These are phyloP conservation scores for Trichoplusia ni DNA, from an alignment of 1,140 invertebrate species.

Conservation along the genomic window DNA sequence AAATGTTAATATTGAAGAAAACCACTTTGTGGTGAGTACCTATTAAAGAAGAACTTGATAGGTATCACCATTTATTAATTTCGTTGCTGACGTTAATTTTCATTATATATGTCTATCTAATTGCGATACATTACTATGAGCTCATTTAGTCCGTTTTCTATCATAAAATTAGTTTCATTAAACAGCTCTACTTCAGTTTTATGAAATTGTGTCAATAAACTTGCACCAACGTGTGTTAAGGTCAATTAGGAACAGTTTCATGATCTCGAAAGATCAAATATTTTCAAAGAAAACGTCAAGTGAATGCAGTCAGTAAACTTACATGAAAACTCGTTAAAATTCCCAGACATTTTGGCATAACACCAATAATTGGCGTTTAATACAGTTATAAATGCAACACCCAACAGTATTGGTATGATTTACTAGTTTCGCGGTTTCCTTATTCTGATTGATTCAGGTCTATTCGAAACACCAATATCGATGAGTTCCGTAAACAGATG, in stretches of 20 bases:
- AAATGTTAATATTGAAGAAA: not conserved
- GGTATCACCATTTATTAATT: too few relatives aligned
- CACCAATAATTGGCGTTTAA: slow-evolving; percentile 34
- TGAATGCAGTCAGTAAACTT: slow-evolving; percentile 2
- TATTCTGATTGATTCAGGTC: not conserved
- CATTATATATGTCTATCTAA: too few relatives aligned
- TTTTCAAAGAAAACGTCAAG: not conserved
- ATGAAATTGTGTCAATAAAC: not conserved
- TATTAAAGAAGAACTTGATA: too few relatives aligned
- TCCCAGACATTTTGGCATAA: slow-evolving; percentile 42
- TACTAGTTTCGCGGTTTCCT: slow-evolving; percentile 6
- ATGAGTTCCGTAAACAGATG: slow-evolving; percentile 34
- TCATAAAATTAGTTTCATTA: too few relatives aligned
- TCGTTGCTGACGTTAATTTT: too few relatives aligned
- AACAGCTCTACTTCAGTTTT: not conserved
- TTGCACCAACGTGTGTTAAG: not conserved
- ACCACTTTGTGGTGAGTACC: not conserved
- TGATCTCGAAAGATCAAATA: not conserved
- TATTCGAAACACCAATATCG: slow-evolving; percentile 32
- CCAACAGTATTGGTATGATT: slow-evolving; percentile 7
- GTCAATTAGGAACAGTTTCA: not conserved
- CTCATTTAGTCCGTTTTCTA: too few relatives aligned
- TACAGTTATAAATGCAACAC: slow-evolving; percentile 8
- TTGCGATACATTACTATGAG: too few relatives aligned
- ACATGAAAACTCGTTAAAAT: slow-evolving; percentile 34